These are phyloP conservation scores for Aleiodes leptofemur DNA, from an alignment of 2,888 invertebrate species.

Conservation along the genomic window DNA sequence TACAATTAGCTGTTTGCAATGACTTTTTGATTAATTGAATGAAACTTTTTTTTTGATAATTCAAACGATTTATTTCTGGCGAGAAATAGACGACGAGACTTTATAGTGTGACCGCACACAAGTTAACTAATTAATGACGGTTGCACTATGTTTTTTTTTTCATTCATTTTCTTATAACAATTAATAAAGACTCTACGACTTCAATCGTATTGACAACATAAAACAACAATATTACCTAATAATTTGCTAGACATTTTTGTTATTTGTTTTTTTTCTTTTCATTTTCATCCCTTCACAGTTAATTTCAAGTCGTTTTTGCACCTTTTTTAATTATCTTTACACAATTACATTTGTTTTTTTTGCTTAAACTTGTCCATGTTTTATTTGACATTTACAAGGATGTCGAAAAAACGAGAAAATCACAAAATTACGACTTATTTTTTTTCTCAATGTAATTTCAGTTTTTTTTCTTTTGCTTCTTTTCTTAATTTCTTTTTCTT, in stretches of 20 bases:
- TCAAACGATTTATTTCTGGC: too few species aligned
- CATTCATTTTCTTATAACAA: conserved; percentile 62
- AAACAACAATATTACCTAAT: conserved; percentile 71
- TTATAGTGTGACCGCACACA: conserved; percentile 45
- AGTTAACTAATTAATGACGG: conserved; percentile 46
- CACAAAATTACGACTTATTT: conserved; percentile 19
- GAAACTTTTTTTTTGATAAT: too few species aligned
- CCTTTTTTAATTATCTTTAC: conserved; percentile 13
- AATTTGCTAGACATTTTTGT: conserved; percentile 62
- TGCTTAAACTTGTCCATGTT: background rate
- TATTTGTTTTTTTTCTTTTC: background rate
- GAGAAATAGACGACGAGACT: conserved; percentile 48
- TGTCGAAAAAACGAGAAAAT: conserved; percentile 1
- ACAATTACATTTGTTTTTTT: background rate
- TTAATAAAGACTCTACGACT: conserved; percentile 68
- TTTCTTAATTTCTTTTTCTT: conserved; percentile 29
- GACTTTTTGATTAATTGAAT: too few species aligned
- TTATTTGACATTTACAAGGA: conserved; percentile 9
- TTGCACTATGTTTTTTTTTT: conserved; percentile 38
- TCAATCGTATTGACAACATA: conserved; percentile 67
- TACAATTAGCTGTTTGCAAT: too few species aligned
- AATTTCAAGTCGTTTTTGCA: background rate
- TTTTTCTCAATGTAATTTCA: background rate
- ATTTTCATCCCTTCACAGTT: conserved; percentile 31
- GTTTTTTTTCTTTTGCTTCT: background rate